A percentile compares a stretch with the other conserved stretches of the same genome.
phyloP scores from a whole-genome alignment of 1,140 invertebrate genomes.

The Ceratitis capitata region DNA sequence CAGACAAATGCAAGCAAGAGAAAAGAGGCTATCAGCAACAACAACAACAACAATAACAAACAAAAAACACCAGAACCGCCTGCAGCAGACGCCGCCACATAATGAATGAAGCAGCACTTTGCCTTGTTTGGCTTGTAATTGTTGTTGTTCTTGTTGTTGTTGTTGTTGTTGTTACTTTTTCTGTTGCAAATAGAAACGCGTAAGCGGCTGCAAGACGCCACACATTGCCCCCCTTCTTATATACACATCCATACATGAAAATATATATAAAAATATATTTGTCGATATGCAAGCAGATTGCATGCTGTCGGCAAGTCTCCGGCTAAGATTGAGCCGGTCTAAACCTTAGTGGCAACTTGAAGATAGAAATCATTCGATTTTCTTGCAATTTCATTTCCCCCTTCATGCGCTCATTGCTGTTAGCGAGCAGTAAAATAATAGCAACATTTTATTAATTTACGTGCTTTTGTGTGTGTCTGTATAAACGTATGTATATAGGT shows the following conservation, averaged over 20 bases:
- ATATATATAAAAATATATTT: neutral
- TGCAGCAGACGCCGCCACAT: neutral
- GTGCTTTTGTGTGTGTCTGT: neutral
- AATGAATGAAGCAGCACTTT: constrained; percentile 28
- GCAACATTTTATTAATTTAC: constrained; percentile 29
- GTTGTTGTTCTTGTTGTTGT: too few relatives aligned
- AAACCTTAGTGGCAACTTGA: neutral
- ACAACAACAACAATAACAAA: neutral
- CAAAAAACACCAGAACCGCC: neutral
- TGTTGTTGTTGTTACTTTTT: too few relatives aligned
- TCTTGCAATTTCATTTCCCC: neutral
- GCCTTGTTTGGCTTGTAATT: constrained; percentile 42
- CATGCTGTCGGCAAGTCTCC: neutral
- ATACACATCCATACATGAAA: neutral
- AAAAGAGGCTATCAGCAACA: too few relatives aligned
- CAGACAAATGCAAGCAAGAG: too few relatives aligned
- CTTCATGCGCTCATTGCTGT: neutral
- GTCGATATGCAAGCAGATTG: neutral
- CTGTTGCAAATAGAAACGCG: constrained; percentile 19
- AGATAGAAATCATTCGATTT: constrained; percentile 7
- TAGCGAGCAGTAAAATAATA: neutral
- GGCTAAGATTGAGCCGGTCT: neutral
- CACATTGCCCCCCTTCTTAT: neutral
- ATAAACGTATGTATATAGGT: too few relatives aligned
- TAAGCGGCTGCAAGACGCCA: constrained; percentile 15